phyloP scores from a whole-genome alignment of 1,140 invertebrate species.

The Branchinecta lynchi region DNA sequence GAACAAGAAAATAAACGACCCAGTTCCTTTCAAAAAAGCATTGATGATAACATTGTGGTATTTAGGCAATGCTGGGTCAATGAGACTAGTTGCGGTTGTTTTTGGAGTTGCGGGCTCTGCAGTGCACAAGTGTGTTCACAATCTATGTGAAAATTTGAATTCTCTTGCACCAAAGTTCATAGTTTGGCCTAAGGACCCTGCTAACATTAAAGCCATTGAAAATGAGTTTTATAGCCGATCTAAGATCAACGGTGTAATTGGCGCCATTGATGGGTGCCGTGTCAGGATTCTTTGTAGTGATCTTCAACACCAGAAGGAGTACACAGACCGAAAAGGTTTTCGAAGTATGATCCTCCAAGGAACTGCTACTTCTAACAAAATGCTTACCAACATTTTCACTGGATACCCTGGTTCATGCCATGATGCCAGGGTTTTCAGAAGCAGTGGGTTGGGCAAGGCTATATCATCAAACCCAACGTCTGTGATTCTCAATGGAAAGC shows the following conservation, averaged over 20 bases:
- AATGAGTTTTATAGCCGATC: background rate
- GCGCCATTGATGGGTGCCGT: background rate
- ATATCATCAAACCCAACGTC: background rate
- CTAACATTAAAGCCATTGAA: background rate
- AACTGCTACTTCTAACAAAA: background rate
- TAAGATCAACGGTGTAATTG: background rate
- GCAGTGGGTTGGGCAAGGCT: background rate
- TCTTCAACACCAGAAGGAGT: background rate
- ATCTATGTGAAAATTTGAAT: background rate
- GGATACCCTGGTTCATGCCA: background rate
- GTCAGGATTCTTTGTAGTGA: background rate
- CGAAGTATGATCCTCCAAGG: background rate
- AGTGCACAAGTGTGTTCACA: background rate
- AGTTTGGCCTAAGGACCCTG: background rate
- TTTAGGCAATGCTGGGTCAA: background rate
- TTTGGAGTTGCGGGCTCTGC: background rate
- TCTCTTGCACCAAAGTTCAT: background rate
- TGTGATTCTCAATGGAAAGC: background rate
- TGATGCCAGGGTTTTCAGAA: background rate
- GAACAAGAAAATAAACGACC: background rate
- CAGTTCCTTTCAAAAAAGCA: constrained; percentile 1
- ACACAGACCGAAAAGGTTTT: background rate
- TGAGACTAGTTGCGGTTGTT: background rate
- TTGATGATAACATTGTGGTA: background rate
- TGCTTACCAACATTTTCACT: background rate